Base-by-base conservation (phyloP, 2,797 vertebrate genomes). In the Squalus acanthias region DNA sequence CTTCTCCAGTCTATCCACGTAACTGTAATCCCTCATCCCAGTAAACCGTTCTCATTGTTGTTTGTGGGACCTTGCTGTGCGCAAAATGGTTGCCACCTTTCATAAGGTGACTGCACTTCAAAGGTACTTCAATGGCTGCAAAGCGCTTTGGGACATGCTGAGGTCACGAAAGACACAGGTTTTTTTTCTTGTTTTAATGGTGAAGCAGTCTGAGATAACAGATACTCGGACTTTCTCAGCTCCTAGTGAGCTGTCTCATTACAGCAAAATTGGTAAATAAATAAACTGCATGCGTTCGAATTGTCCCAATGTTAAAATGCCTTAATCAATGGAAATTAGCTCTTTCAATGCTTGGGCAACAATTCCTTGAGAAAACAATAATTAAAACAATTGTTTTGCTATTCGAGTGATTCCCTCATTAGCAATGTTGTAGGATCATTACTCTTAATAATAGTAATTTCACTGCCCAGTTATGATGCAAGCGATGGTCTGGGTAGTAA, bases 261-360 rank as follows among this genome's bases (percentile, higher is more conserved):
- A 91, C 88, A n/a, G 29, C 57, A 88, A 91, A 92, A 65, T 92
- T 92, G 57, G 60, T 92, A n/a, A n/a, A n/a, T 91, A 91, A 91
- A 91, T 63, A n/a, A 92, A 63, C 89, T 63, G 89, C 29, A 17
- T 17, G 60, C 29, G 53, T 92, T 92, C 89, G 5, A 92, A 33
- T 26, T 57, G 5, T 92, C 29, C 33, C 29, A 60, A 92, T 39
- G 89, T 60, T 63, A 60, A 65, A 92, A 92, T n/a, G 60, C 33
- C 4, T 63, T 92, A 92, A 63, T 92, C 89, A 92, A 92, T 33
- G 60, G n/a, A 92, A 92, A 92, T 92, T n/a, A 92, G 89, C 60
- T n/a, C 33, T 33, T 63, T 63, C 3, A n/a, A 92, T 17, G 60
- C 60, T 57, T 65, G 89, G 88, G 29, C 89, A 10, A 29, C 5